Evolutionary conservation across 2,888 invertebrate species (phyloP), one percentile per base, ranked within the genome.

Genomic region (Ectobius pallidus): DNA sequence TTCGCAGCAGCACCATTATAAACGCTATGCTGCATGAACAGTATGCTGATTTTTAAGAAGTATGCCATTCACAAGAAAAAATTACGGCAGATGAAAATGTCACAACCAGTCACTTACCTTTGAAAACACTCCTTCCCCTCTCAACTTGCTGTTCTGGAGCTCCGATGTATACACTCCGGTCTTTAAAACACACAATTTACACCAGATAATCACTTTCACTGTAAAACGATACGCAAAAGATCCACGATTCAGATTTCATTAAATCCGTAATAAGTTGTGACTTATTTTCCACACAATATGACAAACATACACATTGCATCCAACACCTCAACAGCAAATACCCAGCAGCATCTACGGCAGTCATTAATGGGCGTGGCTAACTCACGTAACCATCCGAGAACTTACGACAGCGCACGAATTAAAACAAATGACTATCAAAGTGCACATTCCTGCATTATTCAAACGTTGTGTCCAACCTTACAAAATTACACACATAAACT

Each of bases 301-400:
- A 58, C 30, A 30, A 58, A 32, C 32, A 30, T 16, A 30, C 30
- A 58, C 25, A 30, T 30, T 58, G n/a, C 58, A n/a, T 30, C 3
- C 58, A 30, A 58, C 30, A 58, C 30, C 14, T 25, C 27, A 27
- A 25, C 25, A 55, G 25, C 55, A 55, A 34, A 55, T 46, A 46
- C 27, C 27, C 65, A 30, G n/a, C 65, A 46, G 44, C 58, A 39
- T 67, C 68, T 61, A 27, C 65, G n/a, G 46, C 27, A 61, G 49
- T 73, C 72, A 73, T 69, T 69, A 44, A 69, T 73, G 72, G 72
- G 72, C 69, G 72, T 73, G 69, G 69, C 63, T 69, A 73, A 69
- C 39, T 34, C 46, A 39, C 69, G 73, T 20, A 70, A 44, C n/a
- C 3, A 22, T 4, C 44, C 65, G 65, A 65, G 0, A 46, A 27